Evolutionary conservation across 2,888 invertebrate species (phyloP).

Genomic region (Cheiracanthium punctorium): DNA sequence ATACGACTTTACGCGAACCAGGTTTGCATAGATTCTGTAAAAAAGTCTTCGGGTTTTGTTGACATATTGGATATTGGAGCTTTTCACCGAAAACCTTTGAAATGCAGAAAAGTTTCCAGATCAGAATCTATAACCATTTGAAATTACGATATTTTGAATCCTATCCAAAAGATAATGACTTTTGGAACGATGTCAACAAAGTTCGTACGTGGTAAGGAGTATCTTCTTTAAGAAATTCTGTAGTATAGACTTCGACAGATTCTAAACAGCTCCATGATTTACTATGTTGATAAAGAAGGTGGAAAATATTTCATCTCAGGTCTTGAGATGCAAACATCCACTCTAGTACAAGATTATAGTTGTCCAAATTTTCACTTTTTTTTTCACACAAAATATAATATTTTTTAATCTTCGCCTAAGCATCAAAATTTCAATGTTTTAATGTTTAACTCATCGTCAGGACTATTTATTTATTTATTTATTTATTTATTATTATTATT

Average conservation of each 20-base stretch:
- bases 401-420: too few relatives aligned
- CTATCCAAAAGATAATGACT: slow-evolving; percentile 20
- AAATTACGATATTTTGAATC: slow-evolving; percentile 20
- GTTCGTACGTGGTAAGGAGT: background rate
- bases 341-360: background rate
- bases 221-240: slow-evolving; percentile 3
- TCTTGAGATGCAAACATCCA: background rate
- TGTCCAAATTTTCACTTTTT: too few relatives aligned
- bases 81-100: background rate
- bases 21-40: background rate
- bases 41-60: background rate
- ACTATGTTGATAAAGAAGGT: background rate
- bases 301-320: background rate
- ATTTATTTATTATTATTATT: too few relatives aligned
- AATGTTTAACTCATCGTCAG: too few relatives aligned
- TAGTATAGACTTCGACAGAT: background rate
- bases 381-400: too few relatives aligned
- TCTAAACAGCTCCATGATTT: background rate
- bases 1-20: background rate
- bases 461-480: too few relatives aligned
- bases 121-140: background rate
- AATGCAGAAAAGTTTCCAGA: background rate
- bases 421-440: too few relatives aligned
- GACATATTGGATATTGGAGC: background rate
- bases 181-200: slow-evolving; percentile 22